Evolutionary conservation across 2,113 vertebrate genomes (phyloP), one percentile per base, ranked within the genome.

Genomic region (Morone saxatilis): DNA sequence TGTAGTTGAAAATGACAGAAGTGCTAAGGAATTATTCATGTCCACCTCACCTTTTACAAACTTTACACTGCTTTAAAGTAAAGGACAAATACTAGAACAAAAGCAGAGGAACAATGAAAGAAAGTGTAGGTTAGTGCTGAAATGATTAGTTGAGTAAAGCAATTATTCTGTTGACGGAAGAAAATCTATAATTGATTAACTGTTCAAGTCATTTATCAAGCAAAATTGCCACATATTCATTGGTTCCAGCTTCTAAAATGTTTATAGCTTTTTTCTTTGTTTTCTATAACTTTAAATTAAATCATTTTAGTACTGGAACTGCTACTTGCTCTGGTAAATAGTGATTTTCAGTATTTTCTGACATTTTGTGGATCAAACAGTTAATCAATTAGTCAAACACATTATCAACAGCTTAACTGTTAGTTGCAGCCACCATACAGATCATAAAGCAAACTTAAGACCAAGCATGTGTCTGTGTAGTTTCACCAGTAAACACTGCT

Each of bases 1-100:
- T 71, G 31, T 72, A 43, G 11, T 16, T 38, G 71, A 36, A 71
- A 80, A 75, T 47, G 38, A 50, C 20, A 68, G 43, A 1, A 40
- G 31, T n/a, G n/a, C 40, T 38, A 3, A 48, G 20, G 36, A 78
- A 66, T 81, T 50, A 67, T 78, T 87, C 22, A 62, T 74, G 77
- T 51, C 66, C 53, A 31, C 0, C 50, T 71, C 53, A 65, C 56
- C 45, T 50, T 77, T 54, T 31, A 70, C 47, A 6, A 38, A 57
- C 53, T 45, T 71, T 40, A 72, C 5, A 40, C 19, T 1, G 12
- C 57, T 81, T 71, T 56, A 60, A 82, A 76, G 57, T 22, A 53
- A 50, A 80, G 43, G 56, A 63, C 43, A 76, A 72, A 69, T 8
- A 59, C 40, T 13, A 20, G 41, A 53, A 56, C 36, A 59, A 53